Evolutionary conservation across 2,888 invertebrate species (phyloP), one percentile per base, ranked within the genome.

Genomic region (Aethes cnicana): DNA sequence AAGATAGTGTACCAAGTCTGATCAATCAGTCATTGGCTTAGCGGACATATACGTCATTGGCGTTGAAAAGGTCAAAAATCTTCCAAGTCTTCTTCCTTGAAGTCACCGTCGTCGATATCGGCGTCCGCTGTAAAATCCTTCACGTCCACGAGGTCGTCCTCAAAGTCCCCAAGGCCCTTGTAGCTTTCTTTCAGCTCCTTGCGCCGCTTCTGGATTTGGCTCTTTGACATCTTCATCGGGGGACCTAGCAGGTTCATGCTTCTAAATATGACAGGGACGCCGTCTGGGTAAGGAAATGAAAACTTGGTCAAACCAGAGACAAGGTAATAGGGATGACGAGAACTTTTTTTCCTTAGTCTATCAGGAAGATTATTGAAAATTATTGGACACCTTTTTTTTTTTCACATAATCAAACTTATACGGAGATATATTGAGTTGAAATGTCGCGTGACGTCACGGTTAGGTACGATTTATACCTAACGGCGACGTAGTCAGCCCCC

Each of bases 1-100:
- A n/a, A n/a, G n/a, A n/a, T n/a, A n/a, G n/a, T n/a, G n/a, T n/a
- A n/a, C n/a, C n/a, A n/a, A n/a, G n/a, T n/a, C n/a, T n/a, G n/a
- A n/a, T n/a, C n/a, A n/a, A n/a, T n/a, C n/a, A n/a, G n/a, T n/a
- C n/a, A n/a, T n/a, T n/a, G n/a, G n/a, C n/a, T n/a, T n/a, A n/a
- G n/a, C n/a, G n/a, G n/a, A n/a, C n/a, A n/a, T n/a, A 12, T 12
- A 2, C 12, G 12, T 26, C 11, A 28, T 12, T 28, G 4, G 5
- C 9, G 12, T 28, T 11, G 17, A 12, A 9, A 36, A 25, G 3
- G 3, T 66, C 56, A 77, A 58, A 71, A 84, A 59, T 84, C 83
- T 61, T 77, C 81, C 23, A 82, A 72, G 62, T 83, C 82, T 4
- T 76, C 74, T 2, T 77, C 79, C 43, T 54, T 50, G 5, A 69